Evolutionary conservation across 2,113 vertebrate genomes (phyloP).

Genomic region (Trachemys scripta): DNA sequence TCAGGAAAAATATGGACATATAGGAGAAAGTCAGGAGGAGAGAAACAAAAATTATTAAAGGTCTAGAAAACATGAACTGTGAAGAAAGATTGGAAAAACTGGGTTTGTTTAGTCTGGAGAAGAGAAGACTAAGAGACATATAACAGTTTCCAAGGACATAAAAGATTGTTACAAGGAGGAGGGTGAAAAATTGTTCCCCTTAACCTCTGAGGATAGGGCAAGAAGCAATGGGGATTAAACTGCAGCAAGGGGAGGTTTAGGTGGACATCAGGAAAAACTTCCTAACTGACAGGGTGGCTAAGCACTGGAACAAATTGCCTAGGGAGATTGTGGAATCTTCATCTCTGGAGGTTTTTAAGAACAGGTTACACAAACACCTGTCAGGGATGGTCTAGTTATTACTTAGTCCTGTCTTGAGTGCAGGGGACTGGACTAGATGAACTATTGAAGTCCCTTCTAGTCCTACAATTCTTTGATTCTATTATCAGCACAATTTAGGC

Average conservation of each 20-base stretch:
- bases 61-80: not conserved
- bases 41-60: not conserved
- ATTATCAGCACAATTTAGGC: not conserved
- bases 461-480: not conserved
- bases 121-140: not conserved
- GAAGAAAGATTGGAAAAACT: not conserved
- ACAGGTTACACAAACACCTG: not conserved
- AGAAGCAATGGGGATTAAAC: not conserved
- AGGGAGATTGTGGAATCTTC: no score
- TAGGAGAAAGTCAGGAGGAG: no score
- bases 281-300: no score
- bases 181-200: not conserved
- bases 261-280: not conserved
- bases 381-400: not conserved
- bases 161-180: not conserved
- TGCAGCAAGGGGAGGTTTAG: not conserved
- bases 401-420: not conserved
- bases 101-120: not conserved
- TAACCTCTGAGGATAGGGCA: not conserved
- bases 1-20: not conserved
- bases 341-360: not conserved
- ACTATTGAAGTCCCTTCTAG: not conserved
- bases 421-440: not conserved
- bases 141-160: not conserved
- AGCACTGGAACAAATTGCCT: no score